phyloP scores from a whole-genome alignment of 2,797 vertebrate species.

The Rhabdomys pumilio region DNA sequence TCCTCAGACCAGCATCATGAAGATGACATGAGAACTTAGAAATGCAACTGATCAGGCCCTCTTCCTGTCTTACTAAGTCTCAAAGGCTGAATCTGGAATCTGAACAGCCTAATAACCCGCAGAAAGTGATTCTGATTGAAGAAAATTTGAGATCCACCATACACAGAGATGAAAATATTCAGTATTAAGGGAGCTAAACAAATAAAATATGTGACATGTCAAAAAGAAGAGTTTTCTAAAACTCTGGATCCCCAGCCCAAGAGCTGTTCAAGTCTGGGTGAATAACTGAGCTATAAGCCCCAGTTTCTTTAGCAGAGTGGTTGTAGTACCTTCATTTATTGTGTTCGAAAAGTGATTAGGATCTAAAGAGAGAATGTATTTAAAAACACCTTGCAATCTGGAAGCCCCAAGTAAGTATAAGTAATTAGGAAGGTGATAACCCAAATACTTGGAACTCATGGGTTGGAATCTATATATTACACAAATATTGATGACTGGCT shows the following conservation, averaged over 20 bases:
- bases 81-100: background rate
- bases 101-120: background rate
- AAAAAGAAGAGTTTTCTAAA: background rate
- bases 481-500: background rate
- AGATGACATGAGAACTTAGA: background rate
- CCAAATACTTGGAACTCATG: background rate
- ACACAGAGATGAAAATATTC: background rate
- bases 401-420: slow-evolving; percentile 11
- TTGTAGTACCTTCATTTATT: background rate
- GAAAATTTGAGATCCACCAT: background rate
- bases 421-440: background rate
- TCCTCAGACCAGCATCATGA: background rate
- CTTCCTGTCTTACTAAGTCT: background rate
- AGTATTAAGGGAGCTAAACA: slow-evolving; percentile 2
- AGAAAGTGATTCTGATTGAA: slow-evolving; percentile 17
- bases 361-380: background rate
- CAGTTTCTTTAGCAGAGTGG: background rate
- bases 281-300: background rate
- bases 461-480: background rate
- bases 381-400: background rate
- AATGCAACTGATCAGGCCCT: background rate
- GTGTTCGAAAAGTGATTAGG: background rate
- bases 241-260: background rate
- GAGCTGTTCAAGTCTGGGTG: background rate
- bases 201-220: background rate